Conservation (phyloP, 2,888 invertebrate species). For the Phaonia tiefii region DNA sequence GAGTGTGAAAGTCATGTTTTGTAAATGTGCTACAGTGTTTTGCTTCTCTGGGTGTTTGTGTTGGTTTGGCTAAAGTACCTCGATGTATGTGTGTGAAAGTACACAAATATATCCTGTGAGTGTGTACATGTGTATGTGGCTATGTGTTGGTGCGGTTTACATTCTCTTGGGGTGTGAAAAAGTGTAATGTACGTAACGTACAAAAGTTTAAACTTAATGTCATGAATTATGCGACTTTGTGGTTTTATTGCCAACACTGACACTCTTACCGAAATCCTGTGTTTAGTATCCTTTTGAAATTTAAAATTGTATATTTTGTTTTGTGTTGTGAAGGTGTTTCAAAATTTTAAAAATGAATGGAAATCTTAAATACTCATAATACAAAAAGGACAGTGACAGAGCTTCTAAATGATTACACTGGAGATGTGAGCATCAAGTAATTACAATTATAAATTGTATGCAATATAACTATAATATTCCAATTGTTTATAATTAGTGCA, state of each 20-base stretch:
- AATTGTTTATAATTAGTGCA: no score
- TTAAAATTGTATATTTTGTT: constrained; percentile 28
- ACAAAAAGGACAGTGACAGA: constrained; percentile 1
- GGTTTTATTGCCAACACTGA: constrained; percentile 63
- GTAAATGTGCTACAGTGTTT: background rate
- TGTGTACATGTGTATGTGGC: no score
- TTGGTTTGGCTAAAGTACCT: background rate
- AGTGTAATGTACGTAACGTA: constrained; percentile 49
- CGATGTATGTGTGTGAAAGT: background rate
- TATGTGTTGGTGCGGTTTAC: constrained; percentile 28
- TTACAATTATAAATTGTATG: no score
- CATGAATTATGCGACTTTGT: constrained; percentile 67
- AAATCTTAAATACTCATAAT: constrained; percentile 25
- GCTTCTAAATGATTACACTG: no score
- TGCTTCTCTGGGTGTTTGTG: background rate
- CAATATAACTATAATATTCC: no score
- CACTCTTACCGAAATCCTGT: constrained; percentile 10
- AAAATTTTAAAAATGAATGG: constrained; percentile 24
- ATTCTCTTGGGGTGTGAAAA: constrained; percentile 12
- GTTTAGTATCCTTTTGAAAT: constrained; percentile 18
- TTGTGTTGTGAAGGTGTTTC: constrained; percentile 15
- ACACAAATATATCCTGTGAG: no score
- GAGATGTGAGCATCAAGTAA: no score
- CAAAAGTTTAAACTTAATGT: constrained; percentile 63
- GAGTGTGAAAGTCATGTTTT: no score